Base-by-base conservation (phyloP, 2,888 invertebrate genomes). In the Spisula solida region DNA sequence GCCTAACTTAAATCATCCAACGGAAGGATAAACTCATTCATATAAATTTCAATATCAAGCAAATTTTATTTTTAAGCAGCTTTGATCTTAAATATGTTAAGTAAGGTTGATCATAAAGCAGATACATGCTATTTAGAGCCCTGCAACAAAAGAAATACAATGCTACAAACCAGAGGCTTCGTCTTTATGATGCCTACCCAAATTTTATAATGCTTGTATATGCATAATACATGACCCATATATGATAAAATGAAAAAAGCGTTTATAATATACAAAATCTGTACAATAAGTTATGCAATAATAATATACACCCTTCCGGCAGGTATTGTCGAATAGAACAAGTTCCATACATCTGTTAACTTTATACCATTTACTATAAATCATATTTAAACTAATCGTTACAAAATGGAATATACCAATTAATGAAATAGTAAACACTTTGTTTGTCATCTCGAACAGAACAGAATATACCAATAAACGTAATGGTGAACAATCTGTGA, bases 1-100 rank as follows among this genome's bases (percentile, higher is more conserved):
- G 6, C n/a, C 10, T n/a, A n/a, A 5, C 12, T 66, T 25, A 66
- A 66, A n/a, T 12, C 60, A 25, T 12, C 20, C 25, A 10, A 10
- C 25, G n/a, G 60, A 66, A 66, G 60, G 60, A 66, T 66, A 66
- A 66, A 66, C 25, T 25, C 12, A 66, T 66, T 66, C 25, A 66
- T 66, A 18, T 4, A 66, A 66, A 66, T 25, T 66, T 66, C 20
- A 12, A 25, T 25, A 25, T 25, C 0, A n/a, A 12, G 12, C 60
- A n/a, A 25, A 25, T 66, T n/a, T 25, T n/a, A 66, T 25, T 12
- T 66, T n/a, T 25, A 66, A 66, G 8, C n/a, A 66, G 60, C 60
- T 66, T 66, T 66, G 60, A 66, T 66, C 25, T 25, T 25, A 66
- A n/a, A 8, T 66, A 66, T 66, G 8, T 25, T 25, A 66, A n/a